Base-by-base conservation (phyloP, 2,888 invertebrate species). In the Ochropleura leucogaster region DNA sequence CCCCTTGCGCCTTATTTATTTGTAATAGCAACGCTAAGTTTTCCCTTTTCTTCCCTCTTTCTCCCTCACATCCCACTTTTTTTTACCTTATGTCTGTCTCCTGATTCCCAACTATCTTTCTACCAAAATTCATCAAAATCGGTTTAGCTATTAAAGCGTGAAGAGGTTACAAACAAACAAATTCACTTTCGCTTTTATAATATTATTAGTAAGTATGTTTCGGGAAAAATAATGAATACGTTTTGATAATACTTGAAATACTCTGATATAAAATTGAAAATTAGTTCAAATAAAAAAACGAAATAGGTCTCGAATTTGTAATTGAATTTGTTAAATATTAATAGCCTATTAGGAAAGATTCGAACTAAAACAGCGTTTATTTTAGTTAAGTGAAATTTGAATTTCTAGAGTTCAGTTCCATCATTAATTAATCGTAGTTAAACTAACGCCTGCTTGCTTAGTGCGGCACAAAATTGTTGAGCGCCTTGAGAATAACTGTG, bases 401-500 rank as follows among this genome's bases (percentile, higher is more conserved):
- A 10, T 59, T 60, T 76, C 42, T 59, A 20, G 12, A 20, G 40
- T 30, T 30, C 16, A 30, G 9, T 46, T 63, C 62, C 14, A 62
- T 46, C 12, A n/a, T 14, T 10, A 42, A 44, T 47, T 30, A 70
- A 44, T 62, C n/a, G 62, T n/a, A 20, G 30, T 47, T 51, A 8
- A 53, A 8, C 30, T 12, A 40, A 49, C 60, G 74, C 74, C 65
- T 80, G 14, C 7, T 20, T 30, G 5, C n/a, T 44, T 12, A 16
- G 49, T 20, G 42, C 79, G 40, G 62, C 55, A 72, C 14, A 46
- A 16, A 20, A 53, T 16, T 79, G 73, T 57, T 47, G n/a, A 68
- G 67, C 81, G 86, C 86, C 88, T 86, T 55, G 51, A 72, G 65
- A 75, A 62, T 78, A 49, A 9, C 40, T 64, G 60, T 12, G 67